Percentiles rank a stretch among this genome's conserved stretches.
phyloP scores from a whole-genome alignment of 2,113 vertebrate species.

The Grammomys surdaster region DNA sequence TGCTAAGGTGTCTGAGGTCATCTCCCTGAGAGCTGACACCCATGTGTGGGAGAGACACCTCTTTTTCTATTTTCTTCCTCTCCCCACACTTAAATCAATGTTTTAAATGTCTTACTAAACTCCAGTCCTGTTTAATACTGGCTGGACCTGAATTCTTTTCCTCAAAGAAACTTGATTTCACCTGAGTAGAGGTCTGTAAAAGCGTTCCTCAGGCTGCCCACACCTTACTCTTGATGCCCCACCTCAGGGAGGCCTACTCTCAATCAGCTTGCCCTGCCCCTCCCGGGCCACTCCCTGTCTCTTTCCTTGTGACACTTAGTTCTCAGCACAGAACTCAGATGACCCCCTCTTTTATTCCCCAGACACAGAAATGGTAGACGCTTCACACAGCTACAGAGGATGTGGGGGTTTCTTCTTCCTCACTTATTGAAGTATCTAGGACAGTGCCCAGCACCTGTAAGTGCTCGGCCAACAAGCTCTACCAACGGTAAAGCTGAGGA shows the following conservation, averaged over 20 bases:
- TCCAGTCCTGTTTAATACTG: neutral
- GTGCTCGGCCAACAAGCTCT: neutral
- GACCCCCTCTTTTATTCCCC: neutral
- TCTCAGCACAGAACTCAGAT: neutral
- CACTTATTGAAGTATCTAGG: neutral
- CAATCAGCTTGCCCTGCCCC: neutral
- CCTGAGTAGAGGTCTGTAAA: neutral
- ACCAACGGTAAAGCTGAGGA: too few relatives aligned
- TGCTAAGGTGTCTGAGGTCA: neutral
- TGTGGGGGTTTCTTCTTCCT: neutral
- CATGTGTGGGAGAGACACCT: neutral
- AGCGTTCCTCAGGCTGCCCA: neutral
- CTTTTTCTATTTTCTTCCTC: neutral
- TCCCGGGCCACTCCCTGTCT: accelerated
- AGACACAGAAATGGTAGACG: neutral
- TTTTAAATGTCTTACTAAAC: neutral
- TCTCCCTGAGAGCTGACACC: neutral
- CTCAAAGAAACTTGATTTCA: neutral
- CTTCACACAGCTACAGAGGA: neutral
- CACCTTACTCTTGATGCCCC: neutral
- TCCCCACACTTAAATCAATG: neutral
- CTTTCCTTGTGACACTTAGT: neutral
- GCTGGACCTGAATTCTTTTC: neutral
- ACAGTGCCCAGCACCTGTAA: neutral
- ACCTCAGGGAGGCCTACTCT: neutral